These are phyloP conservation scores for Hypotaenidia philippensis DNA, from an alignment of 2,797 vertebrate species.

Conservation along the genomic window DNA sequence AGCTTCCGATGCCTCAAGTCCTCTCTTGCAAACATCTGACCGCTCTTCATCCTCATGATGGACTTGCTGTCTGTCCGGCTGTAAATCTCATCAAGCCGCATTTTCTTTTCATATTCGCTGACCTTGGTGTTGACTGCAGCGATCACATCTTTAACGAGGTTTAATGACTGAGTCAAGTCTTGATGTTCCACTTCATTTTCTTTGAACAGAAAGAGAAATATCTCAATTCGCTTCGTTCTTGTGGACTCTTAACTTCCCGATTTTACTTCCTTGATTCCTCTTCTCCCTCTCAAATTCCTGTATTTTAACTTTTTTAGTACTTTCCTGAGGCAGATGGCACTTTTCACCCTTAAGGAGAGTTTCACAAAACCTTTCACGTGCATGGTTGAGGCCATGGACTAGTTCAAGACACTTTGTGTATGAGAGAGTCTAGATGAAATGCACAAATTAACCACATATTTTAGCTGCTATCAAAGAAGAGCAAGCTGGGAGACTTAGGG, in stretches of 20 bases:
- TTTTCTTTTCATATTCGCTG: constrained; percentile 93
- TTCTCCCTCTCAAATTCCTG: neutral
- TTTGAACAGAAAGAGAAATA: constrained; percentile 63
- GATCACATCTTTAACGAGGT: constrained; percentile 90
- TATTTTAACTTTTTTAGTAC: neutral
- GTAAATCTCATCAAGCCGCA: constrained; percentile 91
- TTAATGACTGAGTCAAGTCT: constrained; percentile 87
- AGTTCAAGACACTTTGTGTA: neutral
- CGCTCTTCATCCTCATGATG: constrained; percentile 95
- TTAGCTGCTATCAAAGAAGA: neutral
- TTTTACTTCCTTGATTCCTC: neutral
- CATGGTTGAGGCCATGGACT: neutral
- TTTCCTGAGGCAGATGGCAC: neutral
- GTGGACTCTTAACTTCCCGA: neutral
- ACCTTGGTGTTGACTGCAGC: constrained; percentile 92
- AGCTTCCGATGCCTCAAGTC: constrained; percentile 91
- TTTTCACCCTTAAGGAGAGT: neutral
- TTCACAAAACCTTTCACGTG: neutral
- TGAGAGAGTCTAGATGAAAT: neutral
- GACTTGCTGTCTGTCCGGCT: constrained; percentile 92
- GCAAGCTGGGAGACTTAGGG: neutral
- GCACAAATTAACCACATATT: neutral
- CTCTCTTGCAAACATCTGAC: constrained; percentile 95
- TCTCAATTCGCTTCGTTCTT: neutral
- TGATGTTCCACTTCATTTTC: constrained; percentile 88